Base-by-base conservation (phyloP, 2,888 invertebrate species). In the Gari tellinella region DNA sequence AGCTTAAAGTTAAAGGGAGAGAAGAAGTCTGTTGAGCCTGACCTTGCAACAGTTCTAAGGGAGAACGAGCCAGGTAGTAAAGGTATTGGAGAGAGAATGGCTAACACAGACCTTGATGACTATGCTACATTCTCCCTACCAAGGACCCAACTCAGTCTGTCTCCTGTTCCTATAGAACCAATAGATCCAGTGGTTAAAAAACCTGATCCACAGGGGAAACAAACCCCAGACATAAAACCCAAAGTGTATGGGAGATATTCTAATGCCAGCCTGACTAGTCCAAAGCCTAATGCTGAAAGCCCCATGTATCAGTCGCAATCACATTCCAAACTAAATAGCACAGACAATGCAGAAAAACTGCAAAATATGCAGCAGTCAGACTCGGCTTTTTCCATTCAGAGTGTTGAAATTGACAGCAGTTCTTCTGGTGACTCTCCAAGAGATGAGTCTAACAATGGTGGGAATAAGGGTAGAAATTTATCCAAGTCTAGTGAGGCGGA, bases 301-400 rank as follows among this genome's bases (percentile, higher is more conserved):
- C 46, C 55, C 12, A 69, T 53, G 46, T 40, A 37, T 37, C 53
- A 68, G 48, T 57, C 65, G 41, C 66, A 73, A 46, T 63, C 72
- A 19, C 43, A 53, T 41, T 51, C 64, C 8, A 58, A 63, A 49
- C 57, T 69, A 45, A 25, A 45, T 21, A 57, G 61, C 19, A 73
- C 55, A 4, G 57, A 40, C 21, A 31, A 74, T 17, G 58, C 77
- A 12, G 40, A 75, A 8, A 72, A 82, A 51, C 82, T 76, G 31
- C 56, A 69, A 37, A 70, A 80, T 31, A 65, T 82, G 37, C 81
- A 84, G 25, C 86, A 86, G 41, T 86, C 85, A 56, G 86, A 88
- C 64, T 86, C 87, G 4, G 86, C 85, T 7, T 85, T 86, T 61
- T 87, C 85, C 26, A 81, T 88, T 46, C 84, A 85, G 48, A 85